These are phyloP conservation scores for Drosophila varians DNA, from an alignment of 1,140 invertebrate genomes.

Conservation along the genomic window DNA sequence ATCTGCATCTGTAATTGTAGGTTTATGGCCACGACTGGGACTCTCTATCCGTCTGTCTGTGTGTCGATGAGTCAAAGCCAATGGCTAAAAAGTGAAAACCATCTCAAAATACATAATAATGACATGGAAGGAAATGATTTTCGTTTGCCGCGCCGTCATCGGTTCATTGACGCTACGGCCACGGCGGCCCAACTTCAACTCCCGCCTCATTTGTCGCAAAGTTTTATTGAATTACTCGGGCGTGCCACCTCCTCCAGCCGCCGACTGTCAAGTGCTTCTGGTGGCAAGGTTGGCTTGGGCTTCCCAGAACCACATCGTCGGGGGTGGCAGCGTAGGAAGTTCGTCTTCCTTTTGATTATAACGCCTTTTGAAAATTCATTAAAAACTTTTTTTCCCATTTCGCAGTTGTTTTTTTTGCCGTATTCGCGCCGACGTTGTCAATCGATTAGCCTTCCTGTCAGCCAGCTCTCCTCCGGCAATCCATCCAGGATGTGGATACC, in stretches of 20 bases:
- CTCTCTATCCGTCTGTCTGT: background rate
- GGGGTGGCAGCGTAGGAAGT: slow-evolving; percentile 15
- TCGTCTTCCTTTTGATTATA: slow-evolving; percentile 66
- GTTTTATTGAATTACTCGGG: slow-evolving; percentile 80
- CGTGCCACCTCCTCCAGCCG: slow-evolving; percentile 66
- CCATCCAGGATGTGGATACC: background rate
- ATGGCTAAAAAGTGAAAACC: slow-evolving; percentile 69
- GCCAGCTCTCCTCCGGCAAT: background rate
- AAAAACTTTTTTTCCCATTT: slow-evolving; percentile 65
- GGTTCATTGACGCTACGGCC: slow-evolving; percentile 69
- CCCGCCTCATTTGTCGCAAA: slow-evolving; percentile 79
- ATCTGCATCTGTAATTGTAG: slow-evolving; percentile 12
- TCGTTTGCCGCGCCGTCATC: slow-evolving; percentile 75
- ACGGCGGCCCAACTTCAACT: slow-evolving; percentile 35
- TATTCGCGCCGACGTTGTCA: slow-evolving; percentile 27
- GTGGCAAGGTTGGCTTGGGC: slow-evolving; percentile 1
- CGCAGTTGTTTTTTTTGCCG: slow-evolving; percentile 9
- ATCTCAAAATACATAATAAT: slow-evolving; percentile 73
- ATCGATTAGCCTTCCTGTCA: slow-evolving; percentile 55
- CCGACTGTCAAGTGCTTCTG: slow-evolving; percentile 56
- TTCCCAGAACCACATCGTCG: background rate
- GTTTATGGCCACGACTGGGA: slow-evolving; percentile 14
- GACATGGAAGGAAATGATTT: slow-evolving; percentile 82
- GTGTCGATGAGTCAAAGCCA: slow-evolving; percentile 56
- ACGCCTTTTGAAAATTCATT: slow-evolving; percentile 80